Evolutionary conservation across 2,888 invertebrate genomes (phyloP).

Genomic region (Linyphia triangularis): DNA sequence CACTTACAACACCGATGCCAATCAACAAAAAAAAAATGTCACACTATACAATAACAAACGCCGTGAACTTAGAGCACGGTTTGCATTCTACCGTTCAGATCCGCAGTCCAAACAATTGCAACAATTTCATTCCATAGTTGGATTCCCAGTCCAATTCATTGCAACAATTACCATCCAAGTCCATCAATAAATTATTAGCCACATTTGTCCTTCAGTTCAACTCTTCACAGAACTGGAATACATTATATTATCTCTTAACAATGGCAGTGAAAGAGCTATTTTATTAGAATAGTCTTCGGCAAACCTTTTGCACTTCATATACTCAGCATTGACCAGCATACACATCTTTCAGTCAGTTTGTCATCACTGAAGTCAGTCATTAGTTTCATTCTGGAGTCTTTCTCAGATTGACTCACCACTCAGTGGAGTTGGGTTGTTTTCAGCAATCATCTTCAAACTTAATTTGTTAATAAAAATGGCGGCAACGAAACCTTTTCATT

Average conservation of each 20-base stretch:
- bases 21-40: slow-evolving; percentile 39
- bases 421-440: background rate
- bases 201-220: slow-evolving; percentile 15
- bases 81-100: background rate
- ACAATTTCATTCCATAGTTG: background rate
- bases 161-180: background rate
- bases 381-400: background rate
- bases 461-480: background rate
- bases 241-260: slow-evolving; percentile 41
- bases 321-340: background rate
- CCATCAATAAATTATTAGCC: slow-evolving; percentile 43
- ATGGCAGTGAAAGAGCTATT: slow-evolving; percentile 70
- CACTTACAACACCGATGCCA: slow-evolving; percentile 15
- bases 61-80: background rate
- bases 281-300: slow-evolving; percentile 31
- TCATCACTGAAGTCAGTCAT: background rate
- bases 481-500: background rate
- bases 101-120: slow-evolving; percentile 40
- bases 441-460: background rate
- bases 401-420: background rate
- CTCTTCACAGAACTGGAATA: slow-evolving; percentile 40
- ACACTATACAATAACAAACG: slow-evolving; percentile 53
- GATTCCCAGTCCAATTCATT: background rate
- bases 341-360: background rate
- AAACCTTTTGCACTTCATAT: background rate